Percentiles rank a stretch among this genome's conserved stretches.
Evolutionary conservation across 2,113 vertebrate species (phyloP).

Genomic region (Gnathonemus echidnorhynchus): DNA sequence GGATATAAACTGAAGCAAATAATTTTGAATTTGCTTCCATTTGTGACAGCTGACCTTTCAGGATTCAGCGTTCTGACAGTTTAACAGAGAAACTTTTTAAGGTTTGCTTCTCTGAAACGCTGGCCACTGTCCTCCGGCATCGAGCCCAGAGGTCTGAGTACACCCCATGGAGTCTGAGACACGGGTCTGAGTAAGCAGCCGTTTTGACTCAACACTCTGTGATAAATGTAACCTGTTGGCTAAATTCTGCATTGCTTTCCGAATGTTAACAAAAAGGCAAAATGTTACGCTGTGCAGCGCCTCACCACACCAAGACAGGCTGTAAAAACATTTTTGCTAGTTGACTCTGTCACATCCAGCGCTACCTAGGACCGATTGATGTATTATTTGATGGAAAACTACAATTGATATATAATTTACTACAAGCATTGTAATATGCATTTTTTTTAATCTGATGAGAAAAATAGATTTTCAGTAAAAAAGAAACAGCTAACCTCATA

Average conservation of each 20-base stretch:
- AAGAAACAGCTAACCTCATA: not conserved
- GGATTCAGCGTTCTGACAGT: not conserved
- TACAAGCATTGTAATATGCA: not conserved
- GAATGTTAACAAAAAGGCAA: not conserved
- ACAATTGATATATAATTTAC: not conserved
- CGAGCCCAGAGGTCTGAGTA: not conserved
- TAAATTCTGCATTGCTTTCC: not conserved
- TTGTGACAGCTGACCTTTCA: not conserved
- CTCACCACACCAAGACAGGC: not conserved
- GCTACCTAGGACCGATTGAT: not conserved
- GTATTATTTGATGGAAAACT: not conserved
- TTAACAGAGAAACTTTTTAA: not conserved
- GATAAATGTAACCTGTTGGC: constrained; percentile 3
- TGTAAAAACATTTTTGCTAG: not conserved
- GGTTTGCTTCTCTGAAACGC: not conserved
- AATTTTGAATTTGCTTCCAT: not conserved
- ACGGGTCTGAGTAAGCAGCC: not conserved
- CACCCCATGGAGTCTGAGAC: not conserved
- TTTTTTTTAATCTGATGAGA: not conserved
- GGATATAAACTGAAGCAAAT: not conserved
- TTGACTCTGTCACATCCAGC: not conserved
- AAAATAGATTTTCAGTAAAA: not conserved
- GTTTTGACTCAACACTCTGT: not conserved
- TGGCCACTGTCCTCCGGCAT: not conserved
- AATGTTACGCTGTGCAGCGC: not conserved